phyloP scores from a whole-genome alignment of 2,113 vertebrate species.

The Bubo bubo region DNA sequence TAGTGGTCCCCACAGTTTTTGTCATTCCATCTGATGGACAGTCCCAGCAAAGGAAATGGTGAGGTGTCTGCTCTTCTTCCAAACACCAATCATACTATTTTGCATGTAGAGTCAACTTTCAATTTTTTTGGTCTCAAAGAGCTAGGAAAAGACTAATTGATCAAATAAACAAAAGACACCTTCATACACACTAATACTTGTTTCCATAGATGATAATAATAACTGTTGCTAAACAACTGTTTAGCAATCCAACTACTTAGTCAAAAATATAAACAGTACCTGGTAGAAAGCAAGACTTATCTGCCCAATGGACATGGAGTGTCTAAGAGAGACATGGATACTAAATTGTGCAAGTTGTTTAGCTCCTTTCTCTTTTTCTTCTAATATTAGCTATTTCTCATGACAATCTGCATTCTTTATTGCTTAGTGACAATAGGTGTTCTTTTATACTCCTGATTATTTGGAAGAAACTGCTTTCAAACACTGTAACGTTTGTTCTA shows the following conservation, averaged over 20 bases:
- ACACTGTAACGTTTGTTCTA: neutral
- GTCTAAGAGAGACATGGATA: neutral
- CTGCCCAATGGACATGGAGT: accelerated
- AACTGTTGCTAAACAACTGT: neutral
- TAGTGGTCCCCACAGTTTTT: neutral
- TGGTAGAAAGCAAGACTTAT: neutral
- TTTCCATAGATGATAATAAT: neutral
- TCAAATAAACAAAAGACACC: neutral
- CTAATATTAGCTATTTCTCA: neutral
- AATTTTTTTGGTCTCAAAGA: neutral
- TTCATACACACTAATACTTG: accelerated
- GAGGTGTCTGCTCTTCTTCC: neutral
- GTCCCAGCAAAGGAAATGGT: neutral
- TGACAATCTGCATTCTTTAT: too few species aligned
- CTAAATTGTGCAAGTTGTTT: neutral
- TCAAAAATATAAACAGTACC: neutral
- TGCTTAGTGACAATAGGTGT: neutral
- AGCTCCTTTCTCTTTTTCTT: neutral
- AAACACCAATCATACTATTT: accelerated
- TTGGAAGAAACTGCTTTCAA: neutral
- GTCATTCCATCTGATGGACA: neutral
- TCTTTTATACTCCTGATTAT: neutral
- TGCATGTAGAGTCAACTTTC: neutral
- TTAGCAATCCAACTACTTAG: neutral
- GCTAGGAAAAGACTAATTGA: neutral